Evolutionary conservation across 92 coral and sea anemone species (phyloP).

Genomic region (Heliopora coerulea): DNA sequence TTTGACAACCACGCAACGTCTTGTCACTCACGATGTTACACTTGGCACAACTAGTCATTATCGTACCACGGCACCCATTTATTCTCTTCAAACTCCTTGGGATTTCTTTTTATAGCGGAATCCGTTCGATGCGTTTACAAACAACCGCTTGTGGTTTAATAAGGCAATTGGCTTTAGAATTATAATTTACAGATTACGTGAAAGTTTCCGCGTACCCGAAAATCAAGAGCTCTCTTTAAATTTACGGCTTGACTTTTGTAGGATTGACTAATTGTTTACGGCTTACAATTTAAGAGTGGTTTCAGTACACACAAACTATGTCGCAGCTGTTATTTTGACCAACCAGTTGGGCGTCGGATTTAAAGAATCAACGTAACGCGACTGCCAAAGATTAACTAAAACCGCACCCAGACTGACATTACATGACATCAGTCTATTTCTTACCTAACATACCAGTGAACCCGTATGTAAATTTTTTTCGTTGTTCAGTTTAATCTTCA

Average conservation of each 20-base stretch:
- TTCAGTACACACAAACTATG: not conserved
- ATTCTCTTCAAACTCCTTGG: conserved; percentile 40
- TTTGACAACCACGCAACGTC: not conserved
- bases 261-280: not conserved
- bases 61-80: not conserved
- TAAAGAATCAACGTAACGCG: no score
- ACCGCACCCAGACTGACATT: not conserved
- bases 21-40: conserved; percentile 4
- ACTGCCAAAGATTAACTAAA: not conserved
- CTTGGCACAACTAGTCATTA: conserved; percentile 40
- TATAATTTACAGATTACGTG: not conserved
- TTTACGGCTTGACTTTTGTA: not conserved
- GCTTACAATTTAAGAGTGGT: not conserved
- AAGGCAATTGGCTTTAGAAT: conserved; percentile 22
- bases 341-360: no score
- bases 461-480: not conserved
- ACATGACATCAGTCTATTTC: not conserved
- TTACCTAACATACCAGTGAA: not conserved
- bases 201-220: not conserved
- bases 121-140: conserved; percentile 19
- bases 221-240: conserved; percentile 5
- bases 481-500: not conserved
- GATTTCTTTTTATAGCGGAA: conserved; percentile 8
- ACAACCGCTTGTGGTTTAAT: conserved; percentile 21
- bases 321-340: not conserved